Percentiles rank a stretch among this genome's conserved stretches.
Conservation (phyloP, 1,140 invertebrate species). For the Pogonomyrmex barbatus region DNA sequence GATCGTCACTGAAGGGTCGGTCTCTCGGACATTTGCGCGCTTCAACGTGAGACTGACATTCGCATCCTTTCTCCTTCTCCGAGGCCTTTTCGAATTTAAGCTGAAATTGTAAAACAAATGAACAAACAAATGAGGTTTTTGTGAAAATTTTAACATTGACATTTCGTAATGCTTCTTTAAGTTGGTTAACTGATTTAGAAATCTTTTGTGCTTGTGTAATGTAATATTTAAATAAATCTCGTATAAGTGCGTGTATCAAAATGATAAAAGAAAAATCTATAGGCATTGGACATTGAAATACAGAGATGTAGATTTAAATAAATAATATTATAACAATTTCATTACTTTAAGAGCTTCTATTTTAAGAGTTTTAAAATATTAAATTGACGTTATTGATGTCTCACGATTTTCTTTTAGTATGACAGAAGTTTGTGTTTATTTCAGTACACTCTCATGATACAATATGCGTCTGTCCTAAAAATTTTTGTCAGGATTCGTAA, state of each 20-base stretch:
- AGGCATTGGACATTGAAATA: background rate
- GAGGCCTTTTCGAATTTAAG: constrained; percentile 9
- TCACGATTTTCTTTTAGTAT: background rate
- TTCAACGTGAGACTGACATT: constrained; percentile 29
- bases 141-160: background rate
- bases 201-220: background rate
- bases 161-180: background rate
- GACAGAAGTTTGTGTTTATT: background rate
- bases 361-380: background rate
- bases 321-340: background rate
- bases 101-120: background rate
- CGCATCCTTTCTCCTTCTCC: background rate
- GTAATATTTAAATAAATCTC: background rate
- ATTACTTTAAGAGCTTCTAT: background rate
- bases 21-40: constrained; percentile 14
- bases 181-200: background rate
- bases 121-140: background rate
- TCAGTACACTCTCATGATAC: background rate
- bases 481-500: background rate
- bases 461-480: background rate
- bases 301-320: background rate
- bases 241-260: background rate
- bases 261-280: background rate
- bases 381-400: background rate
- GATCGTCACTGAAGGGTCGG: background rate